Evolutionary conservation across 2,113 vertebrate species (phyloP), one percentile per base, ranked within the genome.

Genomic region (Apus apus): DNA sequence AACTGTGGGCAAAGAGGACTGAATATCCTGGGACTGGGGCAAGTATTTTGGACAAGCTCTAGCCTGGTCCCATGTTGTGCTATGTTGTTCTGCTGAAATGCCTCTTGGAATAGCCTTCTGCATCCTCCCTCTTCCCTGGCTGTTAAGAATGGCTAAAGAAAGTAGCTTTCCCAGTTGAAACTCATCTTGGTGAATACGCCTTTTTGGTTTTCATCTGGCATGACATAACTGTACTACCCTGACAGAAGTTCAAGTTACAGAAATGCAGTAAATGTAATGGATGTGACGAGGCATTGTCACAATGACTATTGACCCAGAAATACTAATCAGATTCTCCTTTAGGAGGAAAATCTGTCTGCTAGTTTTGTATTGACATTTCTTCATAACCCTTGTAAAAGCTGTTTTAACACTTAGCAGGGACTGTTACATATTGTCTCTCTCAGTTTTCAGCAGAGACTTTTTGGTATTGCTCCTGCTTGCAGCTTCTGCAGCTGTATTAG

Each of bases 331-430:
- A 54, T 84, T 87, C 19, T 61, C 64, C 73, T 85, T 61, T 8
- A 32, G 76, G 71, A 73, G 51, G n/a, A 87, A 87, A 91, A 93
- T 82, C n/a, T 51, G 46, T 90, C 83, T 72, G 50, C 77, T 87
- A 32, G 45, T 79, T 89, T 94, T 29, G 78, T 73, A 61, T 18
- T 73, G 70, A 34, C 71, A 36, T 90, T 91, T 90, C 50, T 90
- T 89, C n/a, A 25, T 93, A 91, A 85, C 60, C 70, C 60, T 66
- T 87, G n/a, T 86, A 85, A 91, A 92, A 92, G 50, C 65, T 85
- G 36, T 83, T 94, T 84, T 84, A 93, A 75, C 65, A 50, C 75
- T 80, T 88, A 34, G 20, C 17, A 30, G 57, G 64, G 30, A 26
- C 36, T 64, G n/a, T 74, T 90, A 34, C 18, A 40, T 23, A 8